Base-by-base conservation (phyloP, 1,140 invertebrate genomes). In the Zaprionus capensis region DNA sequence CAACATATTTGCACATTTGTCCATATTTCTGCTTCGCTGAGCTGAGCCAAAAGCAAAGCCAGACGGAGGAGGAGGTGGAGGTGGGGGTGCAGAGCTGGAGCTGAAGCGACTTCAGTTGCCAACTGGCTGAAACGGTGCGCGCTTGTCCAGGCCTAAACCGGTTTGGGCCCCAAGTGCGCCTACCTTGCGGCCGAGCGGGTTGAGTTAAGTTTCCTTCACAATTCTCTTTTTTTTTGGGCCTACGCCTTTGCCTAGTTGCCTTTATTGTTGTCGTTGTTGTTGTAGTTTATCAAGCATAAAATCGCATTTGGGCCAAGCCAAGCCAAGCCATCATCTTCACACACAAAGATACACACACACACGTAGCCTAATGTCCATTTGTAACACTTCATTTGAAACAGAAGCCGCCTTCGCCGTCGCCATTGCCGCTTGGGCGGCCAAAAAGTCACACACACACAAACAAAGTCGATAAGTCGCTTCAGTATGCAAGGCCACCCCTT, bases 201-300 rank as follows among this genome's bases (percentile, higher is more conserved):
- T 55, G 31, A 38, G 34, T 56, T 49, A 17, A 51, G 41, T 28
- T 58, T 46, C 26, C 44, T 24, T 38, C 38, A 49, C 66, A 17
- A 9, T 73, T 67, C 59, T 69, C 36, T 26, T 24, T 44, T 51
- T 74, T 81, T 72, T 67, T 20, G 69, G 74, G 74, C 84, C 80
- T 83, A 82, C 31, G 66, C 58, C 71, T 61, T 73, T 62, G 66
- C 63, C 53, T 65, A 80, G 77, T 80, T 77, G 68, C 63, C 36
- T 55, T 34, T 26, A 38, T 34, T 61, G 56, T 76, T 71, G 76
- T 68, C 76, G 65, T 81, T 88, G 73, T 88, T 87, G 73, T 65
- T 80, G 84, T 87, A 88, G 80, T 88, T 87, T 87, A 87, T 87
- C 84, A 88, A 87, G 83, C 83, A 87, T 87, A 88, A 87, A 87